Base-by-base conservation (phyloP, 2,888 invertebrate species). In the Heteromurus nitidus region DNA sequence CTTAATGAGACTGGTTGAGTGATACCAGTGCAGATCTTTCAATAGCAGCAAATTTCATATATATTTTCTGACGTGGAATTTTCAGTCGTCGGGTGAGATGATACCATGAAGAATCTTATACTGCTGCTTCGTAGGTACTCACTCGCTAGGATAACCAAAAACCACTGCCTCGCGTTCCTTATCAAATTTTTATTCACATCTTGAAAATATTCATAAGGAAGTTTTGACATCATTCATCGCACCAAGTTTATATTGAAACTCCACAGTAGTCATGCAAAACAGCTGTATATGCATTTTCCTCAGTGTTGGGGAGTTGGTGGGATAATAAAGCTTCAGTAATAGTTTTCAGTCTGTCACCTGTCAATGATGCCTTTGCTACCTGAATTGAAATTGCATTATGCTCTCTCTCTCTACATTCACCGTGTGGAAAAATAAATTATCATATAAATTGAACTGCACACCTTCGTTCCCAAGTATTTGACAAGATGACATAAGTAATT, bases 281-380 rank as follows among this genome's bases (percentile, higher is more conserved):
- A n/a, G n/a, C n/a, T n/a, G n/a, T n/a, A n/a, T n/a, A n/a, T n/a
- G n/a, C n/a, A 3, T 18, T 64, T 74, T 55, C 24, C 55, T 50
- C 28, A 28, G 58, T 28, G n/a, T n/a, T 60, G 60, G 26, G 16
- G 58, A 16, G n/a, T n/a, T 60, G 60, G 26, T 11, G 20, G 64
- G 64, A 70, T 30, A 68, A 76, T 26, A 68, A 42, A 50, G 50
- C 5, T 20, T 11, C 24, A 24, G 77, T 77, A 77, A 64, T 77
- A 77, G 77, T 77, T 77, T 77, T 77, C 70, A 70, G 69, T 77
- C 80, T 85, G 83, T 85, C 83, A 85, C 77, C 68, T 69, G 80
- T 85, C 85, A 85, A 82, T 82, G 77, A 77, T 62, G 47, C 70
- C 13, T 30, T 58, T 70, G 82, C 82, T 82, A 82, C 82, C 82